Percentiles rank a stretch among this genome's conserved stretches.
Conservation (phyloP, 2,113 vertebrate genomes). For the Herpailurus yagouaroundi region DNA sequence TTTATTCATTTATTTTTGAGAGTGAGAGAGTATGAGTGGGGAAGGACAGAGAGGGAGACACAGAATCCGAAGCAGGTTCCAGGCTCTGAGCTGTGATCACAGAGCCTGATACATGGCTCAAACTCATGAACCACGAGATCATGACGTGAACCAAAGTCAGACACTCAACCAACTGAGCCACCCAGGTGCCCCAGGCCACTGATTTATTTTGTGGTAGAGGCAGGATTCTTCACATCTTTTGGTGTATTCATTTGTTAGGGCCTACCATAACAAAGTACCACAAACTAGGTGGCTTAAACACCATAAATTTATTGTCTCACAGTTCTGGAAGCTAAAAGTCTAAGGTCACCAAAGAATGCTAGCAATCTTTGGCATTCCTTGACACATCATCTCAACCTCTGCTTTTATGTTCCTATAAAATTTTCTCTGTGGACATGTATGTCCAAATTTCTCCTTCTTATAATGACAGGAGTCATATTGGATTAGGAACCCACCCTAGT, state of each 20-base stretch:
- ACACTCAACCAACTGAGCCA: too few relatives aligned
- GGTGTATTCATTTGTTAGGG: not conserved
- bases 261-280: not conserved
- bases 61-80: too few relatives aligned
- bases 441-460: not conserved
- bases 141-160: too few relatives aligned
- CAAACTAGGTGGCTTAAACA: not conserved
- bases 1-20: too few relatives aligned
- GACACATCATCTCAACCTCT: not conserved
- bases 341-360: not conserved
- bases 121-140: too few relatives aligned
- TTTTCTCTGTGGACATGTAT: not conserved
- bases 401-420: not conserved
- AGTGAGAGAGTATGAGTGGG: too few relatives aligned
- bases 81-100: too few relatives aligned
- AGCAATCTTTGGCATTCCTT: not conserved
- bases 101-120: too few relatives aligned
- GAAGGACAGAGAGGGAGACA: too few relatives aligned
- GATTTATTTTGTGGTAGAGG: not conserved
- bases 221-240: not conserved
- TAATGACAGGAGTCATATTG: not conserved
- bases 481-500: not conserved
- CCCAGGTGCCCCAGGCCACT: not conserved
- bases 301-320: not conserved
- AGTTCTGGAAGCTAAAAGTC: not conserved